Conservation (phyloP, 2,888 invertebrate species). For the Serripes groenlandicus region DNA sequence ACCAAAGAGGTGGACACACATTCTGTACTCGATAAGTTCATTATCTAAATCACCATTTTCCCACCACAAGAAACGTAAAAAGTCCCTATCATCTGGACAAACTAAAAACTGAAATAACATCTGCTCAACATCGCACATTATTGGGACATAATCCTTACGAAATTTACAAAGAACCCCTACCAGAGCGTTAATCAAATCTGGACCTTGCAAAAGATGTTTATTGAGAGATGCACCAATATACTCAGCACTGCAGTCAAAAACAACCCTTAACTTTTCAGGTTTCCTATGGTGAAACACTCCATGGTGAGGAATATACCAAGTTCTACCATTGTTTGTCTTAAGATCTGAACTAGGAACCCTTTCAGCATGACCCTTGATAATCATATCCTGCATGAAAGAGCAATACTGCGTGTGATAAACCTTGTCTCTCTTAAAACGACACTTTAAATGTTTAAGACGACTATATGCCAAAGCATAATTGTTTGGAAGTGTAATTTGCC, state of each 20-base stretch:
- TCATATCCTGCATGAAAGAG: constrained; percentile 32
- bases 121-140: constrained; percentile 60
- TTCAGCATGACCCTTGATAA: constrained; percentile 38
- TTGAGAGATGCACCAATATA: constrained; percentile 32
- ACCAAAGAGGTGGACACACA: constrained; percentile 63
- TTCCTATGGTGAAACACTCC: constrained; percentile 36
- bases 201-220: constrained; percentile 51
- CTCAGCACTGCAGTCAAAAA: constrained; percentile 57
- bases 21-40: constrained; percentile 45
- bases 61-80: constrained; percentile 60
- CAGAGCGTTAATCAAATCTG: constrained; percentile 54
- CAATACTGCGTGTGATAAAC: constrained; percentile 13
- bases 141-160: constrained; percentile 48
- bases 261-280: constrained; percentile 41
- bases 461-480: neutral
- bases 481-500: constrained; percentile 2
- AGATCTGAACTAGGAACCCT: neutral
- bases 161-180: constrained; percentile 61
- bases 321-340: neutral
- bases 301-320: constrained; percentile 44
- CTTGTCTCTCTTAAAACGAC: neutral
- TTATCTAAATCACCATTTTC: constrained; percentile 9
- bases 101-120: constrained; percentile 66
- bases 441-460: neutral
- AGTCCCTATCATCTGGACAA: constrained; percentile 37